A percentile compares a stretch with the other conserved stretches of the same genome.
Conservation (phyloP, 2,113 vertebrate genomes). For the Hypocryptadius cinnamomeus region DNA sequence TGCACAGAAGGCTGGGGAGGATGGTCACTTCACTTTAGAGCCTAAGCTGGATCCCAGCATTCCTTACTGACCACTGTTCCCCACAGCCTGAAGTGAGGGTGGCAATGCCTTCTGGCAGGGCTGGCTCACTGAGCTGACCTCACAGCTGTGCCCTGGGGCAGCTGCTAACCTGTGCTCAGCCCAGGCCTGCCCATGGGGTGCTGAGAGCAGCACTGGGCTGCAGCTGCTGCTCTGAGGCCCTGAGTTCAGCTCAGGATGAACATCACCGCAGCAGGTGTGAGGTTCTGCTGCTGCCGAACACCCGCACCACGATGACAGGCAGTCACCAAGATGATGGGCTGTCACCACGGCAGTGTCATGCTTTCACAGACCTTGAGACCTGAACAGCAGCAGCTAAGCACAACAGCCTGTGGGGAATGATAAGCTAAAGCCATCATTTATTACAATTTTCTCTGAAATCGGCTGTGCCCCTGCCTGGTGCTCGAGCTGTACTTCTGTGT, state of each 20-base stretch:
- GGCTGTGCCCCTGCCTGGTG: background rate
- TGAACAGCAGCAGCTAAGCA: background rate
- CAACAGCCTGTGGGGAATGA: slow-evolving; percentile 40
- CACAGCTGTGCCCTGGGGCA: background rate
- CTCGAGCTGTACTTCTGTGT: slow-evolving; percentile 32
- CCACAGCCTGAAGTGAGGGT: background rate
- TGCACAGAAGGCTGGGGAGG: background rate
- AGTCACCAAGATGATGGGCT: background rate
- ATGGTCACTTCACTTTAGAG: background rate
- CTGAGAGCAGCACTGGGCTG: background rate
- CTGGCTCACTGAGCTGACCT: background rate
- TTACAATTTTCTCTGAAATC: slow-evolving; percentile 54
- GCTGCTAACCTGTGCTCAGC: background rate
- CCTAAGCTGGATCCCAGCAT: background rate
- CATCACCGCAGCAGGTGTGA: background rate
- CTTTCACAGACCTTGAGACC: background rate
- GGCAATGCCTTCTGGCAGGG: background rate
- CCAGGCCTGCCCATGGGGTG: background rate
- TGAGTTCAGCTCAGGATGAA: background rate
- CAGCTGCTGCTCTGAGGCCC: background rate
- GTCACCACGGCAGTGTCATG: background rate
- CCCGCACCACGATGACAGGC: accelerated
- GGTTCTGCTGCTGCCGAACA: background rate
- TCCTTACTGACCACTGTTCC: accelerated
- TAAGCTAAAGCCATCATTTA: slow-evolving; percentile 63